Percentiles rank a stretch among this genome's conserved stretches.
Conservation (phyloP, 2,888 invertebrate species). For the Oscheius sp. region DNA sequence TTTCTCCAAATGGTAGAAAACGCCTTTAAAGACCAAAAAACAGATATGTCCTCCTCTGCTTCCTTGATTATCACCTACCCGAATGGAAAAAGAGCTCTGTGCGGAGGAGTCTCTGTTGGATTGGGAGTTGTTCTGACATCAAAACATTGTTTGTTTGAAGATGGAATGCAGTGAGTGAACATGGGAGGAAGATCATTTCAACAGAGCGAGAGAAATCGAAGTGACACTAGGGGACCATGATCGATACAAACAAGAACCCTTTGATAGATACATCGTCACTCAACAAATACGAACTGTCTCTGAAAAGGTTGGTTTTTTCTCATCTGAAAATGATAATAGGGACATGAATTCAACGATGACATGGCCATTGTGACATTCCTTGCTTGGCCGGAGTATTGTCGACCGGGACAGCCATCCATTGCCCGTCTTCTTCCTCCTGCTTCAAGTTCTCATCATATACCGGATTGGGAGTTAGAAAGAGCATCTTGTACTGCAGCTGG, state of each 20-base stretch:
- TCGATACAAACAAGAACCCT: neutral
- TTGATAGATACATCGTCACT: neutral
- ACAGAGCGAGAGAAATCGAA: neutral
- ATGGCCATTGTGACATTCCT: neutral
- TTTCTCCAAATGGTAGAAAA: neutral
- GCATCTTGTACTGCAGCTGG: constrained; percentile 9
- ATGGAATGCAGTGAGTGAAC: neutral
- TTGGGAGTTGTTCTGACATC: neutral
- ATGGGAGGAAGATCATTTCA: neutral
- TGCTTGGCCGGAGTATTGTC: neutral
- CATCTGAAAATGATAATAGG: neutral
- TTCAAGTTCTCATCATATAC: neutral
- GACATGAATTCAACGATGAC: constrained; percentile 12
- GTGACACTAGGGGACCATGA: neutral
- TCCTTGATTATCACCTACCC: neutral
- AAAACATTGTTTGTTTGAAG: constrained; percentile 11
- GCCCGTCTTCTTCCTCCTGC: neutral
- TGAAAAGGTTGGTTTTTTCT: neutral
- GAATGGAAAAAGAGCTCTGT: neutral
- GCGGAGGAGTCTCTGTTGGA: constrained; percentile 14
- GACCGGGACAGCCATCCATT: neutral
- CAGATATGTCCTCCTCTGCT: neutral
- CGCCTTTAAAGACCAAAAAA: neutral
- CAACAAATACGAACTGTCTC: neutral
- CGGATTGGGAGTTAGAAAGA: constrained; percentile 2